Conservation (phyloP, 2,888 invertebrate genomes). For the Prostheceraeus crozeri region DNA sequence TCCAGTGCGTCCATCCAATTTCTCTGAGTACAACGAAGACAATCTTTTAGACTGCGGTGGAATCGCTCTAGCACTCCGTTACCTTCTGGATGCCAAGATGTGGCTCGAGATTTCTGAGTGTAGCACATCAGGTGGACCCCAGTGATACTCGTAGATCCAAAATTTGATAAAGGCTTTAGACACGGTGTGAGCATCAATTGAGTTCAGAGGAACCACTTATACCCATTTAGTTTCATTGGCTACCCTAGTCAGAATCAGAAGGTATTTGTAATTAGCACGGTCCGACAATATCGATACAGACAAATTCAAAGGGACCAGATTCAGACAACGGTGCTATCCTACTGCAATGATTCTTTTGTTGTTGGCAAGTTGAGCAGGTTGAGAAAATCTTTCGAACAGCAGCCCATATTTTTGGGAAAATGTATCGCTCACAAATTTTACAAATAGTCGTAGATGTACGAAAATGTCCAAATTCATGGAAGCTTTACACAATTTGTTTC, state of each 20-base stretch:
- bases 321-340: too few species aligned
- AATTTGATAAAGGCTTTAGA: conserved; percentile 10
- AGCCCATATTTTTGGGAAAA: conserved; percentile 5
- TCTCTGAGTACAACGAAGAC: background rate
- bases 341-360: background rate
- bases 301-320: conserved; percentile 25
- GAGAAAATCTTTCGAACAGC: too few species aligned
- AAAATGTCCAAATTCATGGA: conserved; percentile 21
- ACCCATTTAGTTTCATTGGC: conserved; percentile 18
- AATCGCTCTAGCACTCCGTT: background rate
- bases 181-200: background rate
- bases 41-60: background rate
- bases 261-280: background rate
- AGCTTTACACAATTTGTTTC: conserved; percentile 5
- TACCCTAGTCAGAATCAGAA: background rate
- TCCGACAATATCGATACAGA: conserved; percentile 21
- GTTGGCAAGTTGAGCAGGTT: too few species aligned
- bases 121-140: conserved; percentile 11
- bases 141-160: conserved; percentile 1
- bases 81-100: background rate
- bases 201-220: conserved; percentile 11
- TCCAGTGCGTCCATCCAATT: background rate
- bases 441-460: background rate
- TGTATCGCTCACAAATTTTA: conserved; percentile 14
- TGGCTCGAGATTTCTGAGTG: conserved; percentile 9